These are phyloP conservation scores for Crotalus horridus DNA, from an alignment of 2,113 vertebrate genomes.

Conservation along the genomic window DNA sequence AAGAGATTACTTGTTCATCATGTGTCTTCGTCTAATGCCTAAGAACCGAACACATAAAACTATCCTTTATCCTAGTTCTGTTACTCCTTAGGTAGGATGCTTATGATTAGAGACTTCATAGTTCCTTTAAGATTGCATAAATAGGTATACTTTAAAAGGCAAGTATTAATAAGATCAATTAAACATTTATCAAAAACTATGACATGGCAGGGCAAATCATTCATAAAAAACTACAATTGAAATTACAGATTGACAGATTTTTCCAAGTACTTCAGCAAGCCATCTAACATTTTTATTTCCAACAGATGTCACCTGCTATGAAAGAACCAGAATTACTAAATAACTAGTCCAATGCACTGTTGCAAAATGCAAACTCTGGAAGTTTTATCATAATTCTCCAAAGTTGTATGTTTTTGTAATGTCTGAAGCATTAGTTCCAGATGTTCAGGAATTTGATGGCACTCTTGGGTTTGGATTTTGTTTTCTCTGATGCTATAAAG, in stretches of 20 bases:
- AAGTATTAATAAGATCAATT: constrained; percentile 21
- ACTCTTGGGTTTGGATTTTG: not conserved
- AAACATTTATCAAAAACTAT: constrained; percentile 18
- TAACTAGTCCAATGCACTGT: not conserved
- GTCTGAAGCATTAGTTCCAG: constrained; percentile 16
- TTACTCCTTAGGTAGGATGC: not conserved
- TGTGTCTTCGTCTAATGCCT: too few relatives aligned
- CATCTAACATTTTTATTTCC: constrained; percentile 15
- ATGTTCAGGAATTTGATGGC: constrained; percentile 15
- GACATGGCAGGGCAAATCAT: not conserved
- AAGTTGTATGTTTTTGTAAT: constrained; percentile 5
- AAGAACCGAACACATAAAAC: too few relatives aligned
- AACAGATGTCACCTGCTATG: not conserved
- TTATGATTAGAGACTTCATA: not conserved
- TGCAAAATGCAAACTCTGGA: constrained; percentile 20
- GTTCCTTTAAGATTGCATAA: not conserved
- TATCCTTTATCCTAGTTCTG: not conserved
- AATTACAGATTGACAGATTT: not conserved
- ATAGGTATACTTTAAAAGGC: not conserved
- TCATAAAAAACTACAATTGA: not conserved
- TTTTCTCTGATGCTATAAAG: constrained; percentile 3
- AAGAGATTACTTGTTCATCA: too few relatives aligned
- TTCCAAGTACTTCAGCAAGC: not conserved
- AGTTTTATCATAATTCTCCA: constrained; percentile 15
- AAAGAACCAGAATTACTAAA: not conserved